Evolutionary conservation across 2,888 invertebrate species (phyloP).

Genomic region (Drosophila anomalipes): DNA sequence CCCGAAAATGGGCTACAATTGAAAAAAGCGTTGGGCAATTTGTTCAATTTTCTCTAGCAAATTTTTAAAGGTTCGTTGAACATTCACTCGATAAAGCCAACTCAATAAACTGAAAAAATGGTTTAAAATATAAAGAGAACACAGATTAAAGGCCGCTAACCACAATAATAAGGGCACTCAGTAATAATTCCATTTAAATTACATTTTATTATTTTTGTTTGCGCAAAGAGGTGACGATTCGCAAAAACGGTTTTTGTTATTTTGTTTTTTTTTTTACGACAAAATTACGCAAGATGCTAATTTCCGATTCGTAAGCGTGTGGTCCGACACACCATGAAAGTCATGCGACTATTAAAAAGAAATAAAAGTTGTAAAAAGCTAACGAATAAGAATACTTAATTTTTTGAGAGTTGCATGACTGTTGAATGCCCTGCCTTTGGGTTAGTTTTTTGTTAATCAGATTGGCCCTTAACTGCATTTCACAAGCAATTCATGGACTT

Average conservation of each 20-base stretch:
- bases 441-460: slow-evolving; percentile 7
- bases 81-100: slow-evolving; percentile 35
- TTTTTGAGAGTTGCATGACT: slow-evolving; percentile 10
- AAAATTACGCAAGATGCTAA: slow-evolving; percentile 57
- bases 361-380: slow-evolving; percentile 33
- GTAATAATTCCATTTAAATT: slow-evolving; percentile 49
- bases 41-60: slow-evolving; percentile 23
- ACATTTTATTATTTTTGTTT: slow-evolving; percentile 39
- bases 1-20: slow-evolving; percentile 48
- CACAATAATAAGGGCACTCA: slow-evolving; percentile 15
- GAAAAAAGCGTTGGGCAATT: slow-evolving; percentile 23
- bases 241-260: slow-evolving; percentile 25
- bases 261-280: slow-evolving; percentile 31
- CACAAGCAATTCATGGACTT: slow-evolving; percentile 22
- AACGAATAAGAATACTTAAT: slow-evolving; percentile 38
- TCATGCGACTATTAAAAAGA: background rate
- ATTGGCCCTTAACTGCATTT: slow-evolving; percentile 29
- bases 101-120: slow-evolving; percentile 34
- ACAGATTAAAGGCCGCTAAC: slow-evolving; percentile 32
- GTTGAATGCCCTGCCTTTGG: slow-evolving; percentile 23
- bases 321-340: slow-evolving; percentile 28
- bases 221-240: slow-evolving; percentile 40
- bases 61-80: slow-evolving; percentile 37
- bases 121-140: slow-evolving; percentile 23
- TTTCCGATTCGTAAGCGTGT: slow-evolving; percentile 47